phyloP scores from a whole-genome alignment of 2,113 vertebrate genomes.

The Hiodon alosoides region DNA sequence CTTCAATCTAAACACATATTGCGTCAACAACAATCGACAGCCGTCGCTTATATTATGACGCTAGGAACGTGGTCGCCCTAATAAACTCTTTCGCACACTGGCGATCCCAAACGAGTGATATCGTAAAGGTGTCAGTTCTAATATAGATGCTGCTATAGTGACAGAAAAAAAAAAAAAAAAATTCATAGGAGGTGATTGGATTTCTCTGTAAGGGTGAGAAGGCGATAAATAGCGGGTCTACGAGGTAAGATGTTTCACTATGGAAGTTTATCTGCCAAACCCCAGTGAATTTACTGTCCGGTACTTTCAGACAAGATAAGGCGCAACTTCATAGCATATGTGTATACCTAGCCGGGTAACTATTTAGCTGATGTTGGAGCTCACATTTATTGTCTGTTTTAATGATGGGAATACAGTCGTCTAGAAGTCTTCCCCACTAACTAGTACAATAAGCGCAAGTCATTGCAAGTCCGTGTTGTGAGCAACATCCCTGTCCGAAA shows the following conservation, averaged over 20 bases:
- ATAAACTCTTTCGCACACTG: constrained; percentile 54
- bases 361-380: not conserved
- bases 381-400: not conserved
- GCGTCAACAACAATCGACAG: constrained; percentile 48
- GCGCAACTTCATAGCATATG: not conserved
- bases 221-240: constrained; percentile 37
- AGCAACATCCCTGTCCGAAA: too few species aligned
- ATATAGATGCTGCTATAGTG: not conserved
- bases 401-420: too few species aligned
- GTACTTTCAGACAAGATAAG: constrained; percentile 10
- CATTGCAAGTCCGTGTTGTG: too few species aligned
- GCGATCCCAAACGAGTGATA: constrained; percentile 22
- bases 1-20: not conserved
- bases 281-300: not conserved
- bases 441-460: too few species aligned
- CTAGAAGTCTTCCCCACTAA: too few species aligned
- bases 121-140: constrained; percentile 18
- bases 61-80: constrained; percentile 59
- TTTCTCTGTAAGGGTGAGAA: not conserved
- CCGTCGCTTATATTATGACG: constrained; percentile 50
- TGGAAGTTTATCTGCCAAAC: constrained; percentile 24
- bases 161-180: not conserved
- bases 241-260: constrained; percentile 53
- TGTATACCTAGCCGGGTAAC: too few species aligned
- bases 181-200: not conserved